Conservation (phyloP, 2,888 invertebrate genomes). For the Hypomecis atomaria region DNA sequence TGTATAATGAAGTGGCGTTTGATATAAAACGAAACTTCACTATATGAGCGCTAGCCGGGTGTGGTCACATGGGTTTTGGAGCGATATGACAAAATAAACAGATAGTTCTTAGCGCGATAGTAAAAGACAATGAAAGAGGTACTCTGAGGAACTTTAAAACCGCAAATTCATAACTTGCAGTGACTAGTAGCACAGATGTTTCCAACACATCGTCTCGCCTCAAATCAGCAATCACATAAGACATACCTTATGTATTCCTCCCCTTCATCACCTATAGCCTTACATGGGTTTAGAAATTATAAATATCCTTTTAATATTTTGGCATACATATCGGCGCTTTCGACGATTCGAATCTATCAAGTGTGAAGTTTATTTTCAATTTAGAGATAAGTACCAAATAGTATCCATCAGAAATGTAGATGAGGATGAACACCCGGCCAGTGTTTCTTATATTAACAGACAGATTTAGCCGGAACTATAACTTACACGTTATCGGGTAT, state of each 20-base stretch:
- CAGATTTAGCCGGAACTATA: conserved; percentile 73
- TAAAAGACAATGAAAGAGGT: not conserved
- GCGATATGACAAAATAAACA: not conserved
- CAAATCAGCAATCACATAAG: conserved; percentile 5
- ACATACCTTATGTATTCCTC: not conserved
- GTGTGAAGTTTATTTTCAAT: not conserved
- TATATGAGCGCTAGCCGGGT: conserved; percentile 41
- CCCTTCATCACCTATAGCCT: not conserved
- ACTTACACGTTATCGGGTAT: conserved; percentile 77
- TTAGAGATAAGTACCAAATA: not conserved
- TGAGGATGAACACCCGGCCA: conserved; percentile 58
- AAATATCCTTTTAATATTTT: not conserved
- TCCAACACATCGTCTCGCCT: not conserved
- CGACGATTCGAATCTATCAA: not conserved
- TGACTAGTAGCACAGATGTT: conserved; percentile 13
- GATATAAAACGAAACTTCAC: conserved; percentile 64
- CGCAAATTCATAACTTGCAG: conserved; percentile 14
- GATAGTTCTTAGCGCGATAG: not conserved
- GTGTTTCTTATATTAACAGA: conserved; percentile 62
- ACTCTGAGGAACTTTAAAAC: conserved; percentile 7
- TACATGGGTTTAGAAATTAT: not conserved
- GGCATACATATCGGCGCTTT: not conserved
- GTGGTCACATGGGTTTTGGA: not conserved
- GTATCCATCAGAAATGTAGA: not conserved
- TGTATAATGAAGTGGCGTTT: conserved; percentile 59